A percentile compares a stretch with the other conserved stretches of the same genome.
phyloP scores from a whole-genome alignment of 2,888 invertebrate genomes.

The Cryptophagus acutangulus region DNA sequence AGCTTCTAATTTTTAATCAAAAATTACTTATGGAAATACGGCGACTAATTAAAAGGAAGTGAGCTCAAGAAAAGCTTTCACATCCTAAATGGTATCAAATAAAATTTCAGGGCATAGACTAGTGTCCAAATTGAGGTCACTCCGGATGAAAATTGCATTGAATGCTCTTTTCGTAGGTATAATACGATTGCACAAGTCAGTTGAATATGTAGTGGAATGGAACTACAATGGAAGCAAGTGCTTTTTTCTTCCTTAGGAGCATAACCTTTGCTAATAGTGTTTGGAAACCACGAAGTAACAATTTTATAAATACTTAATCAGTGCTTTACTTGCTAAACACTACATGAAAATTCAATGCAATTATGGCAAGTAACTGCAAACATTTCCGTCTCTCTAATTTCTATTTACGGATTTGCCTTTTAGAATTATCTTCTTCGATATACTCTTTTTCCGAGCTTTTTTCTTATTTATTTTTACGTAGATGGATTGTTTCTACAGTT shows the following conservation, averaged over 20 bases:
- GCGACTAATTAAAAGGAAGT: slow-evolving; percentile 6
- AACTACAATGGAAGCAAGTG: not conserved
- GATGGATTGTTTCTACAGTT: too few relatives aligned
- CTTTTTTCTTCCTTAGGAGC: too few relatives aligned
- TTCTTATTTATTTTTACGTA: too few relatives aligned
- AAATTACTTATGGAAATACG: too few relatives aligned
- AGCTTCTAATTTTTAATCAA: too few relatives aligned
- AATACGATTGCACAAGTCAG: not conserved
- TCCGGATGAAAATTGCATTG: slow-evolving; percentile 3
- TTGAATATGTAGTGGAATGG: not conserved
- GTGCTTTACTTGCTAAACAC: slow-evolving; percentile 18
- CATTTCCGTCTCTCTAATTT: slow-evolving; percentile 5
- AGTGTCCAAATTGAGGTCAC: slow-evolving; percentile 3
- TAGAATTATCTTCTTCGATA: too few relatives aligned
- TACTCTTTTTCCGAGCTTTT: too few relatives aligned
- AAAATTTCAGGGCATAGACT: slow-evolving; percentile 2
- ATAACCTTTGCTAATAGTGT: slow-evolving; percentile 4
- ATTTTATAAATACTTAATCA: slow-evolving; percentile 7
- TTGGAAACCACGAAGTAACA: slow-evolving; percentile 4
- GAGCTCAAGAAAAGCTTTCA: slow-evolving; percentile 5
- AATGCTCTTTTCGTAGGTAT: slow-evolving; percentile 3
- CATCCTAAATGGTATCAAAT: not conserved
- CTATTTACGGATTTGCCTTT: too few relatives aligned
- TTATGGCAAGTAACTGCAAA: slow-evolving; percentile 23
- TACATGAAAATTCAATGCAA: slow-evolving; percentile 33